Percentiles rank a stretch among this genome's conserved stretches.
Conservation (phyloP, 1,140 invertebrate species). For the Ceratina calcarata region DNA sequence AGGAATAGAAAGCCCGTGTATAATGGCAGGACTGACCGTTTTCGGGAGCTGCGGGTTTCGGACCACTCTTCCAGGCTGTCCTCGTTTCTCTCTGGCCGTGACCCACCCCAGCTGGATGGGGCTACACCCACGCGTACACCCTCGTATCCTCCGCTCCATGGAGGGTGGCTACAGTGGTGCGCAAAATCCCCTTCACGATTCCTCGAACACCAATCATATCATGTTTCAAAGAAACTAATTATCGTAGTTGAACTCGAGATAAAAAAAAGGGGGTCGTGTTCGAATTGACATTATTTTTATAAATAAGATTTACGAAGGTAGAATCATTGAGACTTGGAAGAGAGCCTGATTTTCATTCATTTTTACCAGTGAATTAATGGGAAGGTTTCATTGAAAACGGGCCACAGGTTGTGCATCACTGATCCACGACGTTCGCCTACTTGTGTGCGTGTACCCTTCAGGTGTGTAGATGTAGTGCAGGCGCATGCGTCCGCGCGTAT, state of each 20-base stretch:
- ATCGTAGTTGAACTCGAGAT: too few species aligned
- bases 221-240: too few species aligned
- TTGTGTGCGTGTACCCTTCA: background rate
- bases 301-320: too few species aligned
- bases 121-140: conserved; percentile 22
- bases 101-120: conserved; percentile 66
- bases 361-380: conserved; percentile 11
- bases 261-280: too few species aligned
- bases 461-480: conserved; percentile 3
- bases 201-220: background rate
- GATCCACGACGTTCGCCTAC: conserved; percentile 27
- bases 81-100: conserved; percentile 76
- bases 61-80: conserved; percentile 47
- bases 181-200: background rate
- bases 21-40: conserved; percentile 2
- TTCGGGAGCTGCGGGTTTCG: background rate
- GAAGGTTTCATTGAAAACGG: conserved; percentile 28
- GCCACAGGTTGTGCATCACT: conserved; percentile 32
- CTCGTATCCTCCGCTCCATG: conserved; percentile 3
- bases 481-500: conserved; percentile 32
- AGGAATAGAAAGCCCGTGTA: conserved; percentile 12
- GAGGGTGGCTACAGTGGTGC: background rate
- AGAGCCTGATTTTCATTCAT: background rate
- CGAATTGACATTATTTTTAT: too few species aligned
- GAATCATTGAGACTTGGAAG: too few species aligned